Percentiles rank a stretch among this genome's conserved stretches.
These are phyloP conservation scores for Ptychobarbus kaznakovi DNA, from an alignment of 2,797 vertebrate species.

Conservation along the genomic window DNA sequence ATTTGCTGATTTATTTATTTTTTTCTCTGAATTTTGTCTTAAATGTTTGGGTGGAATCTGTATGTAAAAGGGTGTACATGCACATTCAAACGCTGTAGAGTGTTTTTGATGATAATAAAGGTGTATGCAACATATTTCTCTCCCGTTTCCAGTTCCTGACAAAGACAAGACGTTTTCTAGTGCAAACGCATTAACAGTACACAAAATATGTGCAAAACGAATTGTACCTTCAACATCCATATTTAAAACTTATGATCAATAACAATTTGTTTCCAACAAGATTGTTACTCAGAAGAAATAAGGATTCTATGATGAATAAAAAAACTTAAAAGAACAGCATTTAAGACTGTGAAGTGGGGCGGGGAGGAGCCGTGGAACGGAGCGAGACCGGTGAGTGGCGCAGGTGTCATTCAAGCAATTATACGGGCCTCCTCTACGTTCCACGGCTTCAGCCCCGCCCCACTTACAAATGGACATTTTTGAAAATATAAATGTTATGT, in stretches of 20 bases:
- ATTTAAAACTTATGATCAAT: background rate
- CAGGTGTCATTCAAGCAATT: too few relatives aligned
- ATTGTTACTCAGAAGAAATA: too few relatives aligned
- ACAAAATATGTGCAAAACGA: background rate
- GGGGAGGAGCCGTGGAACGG: too few relatives aligned
- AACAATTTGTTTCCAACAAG: too few relatives aligned
- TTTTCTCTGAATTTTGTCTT: background rate
- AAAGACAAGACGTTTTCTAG: background rate
- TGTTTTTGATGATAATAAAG: background rate
- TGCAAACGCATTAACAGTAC: background rate
- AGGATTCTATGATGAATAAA: too few relatives aligned
- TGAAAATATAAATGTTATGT: too few relatives aligned
- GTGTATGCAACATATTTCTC: background rate
- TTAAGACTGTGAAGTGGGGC: too few relatives aligned
- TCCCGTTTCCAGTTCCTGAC: background rate
- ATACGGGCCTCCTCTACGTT: too few relatives aligned
- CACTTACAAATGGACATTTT: too few relatives aligned
- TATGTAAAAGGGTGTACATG: background rate
- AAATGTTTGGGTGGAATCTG: background rate
- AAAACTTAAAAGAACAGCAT: too few relatives aligned
- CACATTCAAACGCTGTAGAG: background rate
- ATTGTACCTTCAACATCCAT: background rate
- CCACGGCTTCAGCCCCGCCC: too few relatives aligned
- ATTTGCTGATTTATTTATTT: background rate
- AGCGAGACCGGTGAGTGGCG: too few relatives aligned